Evolutionary conservation across 1,140 invertebrate genomes (phyloP), one percentile per base, ranked within the genome.

Genomic region (Papilio glaucus): DNA sequence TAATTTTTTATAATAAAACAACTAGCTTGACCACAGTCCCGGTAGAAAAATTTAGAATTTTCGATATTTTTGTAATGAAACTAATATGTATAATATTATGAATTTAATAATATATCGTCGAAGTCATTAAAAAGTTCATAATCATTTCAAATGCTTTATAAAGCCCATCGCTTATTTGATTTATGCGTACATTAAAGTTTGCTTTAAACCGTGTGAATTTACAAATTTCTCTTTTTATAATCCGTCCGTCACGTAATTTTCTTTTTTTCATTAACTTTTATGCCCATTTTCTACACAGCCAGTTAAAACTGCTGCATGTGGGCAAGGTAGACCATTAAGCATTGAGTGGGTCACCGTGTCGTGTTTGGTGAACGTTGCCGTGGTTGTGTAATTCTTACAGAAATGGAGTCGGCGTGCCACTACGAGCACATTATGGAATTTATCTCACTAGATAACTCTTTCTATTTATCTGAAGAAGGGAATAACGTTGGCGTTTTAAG

Each of bases 311-410:
- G 21, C 21, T 57, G 21, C 49, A 57, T 24, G 21, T 13, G 49
- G 49, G 49, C 49, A 57, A 57, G 29, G 29, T 33, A 57, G 13
- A 41, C 72, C 79, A 77, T 84, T 84, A 81, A 78, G 41, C 53
- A 33, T 71, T 65, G 63, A 79, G 71, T 82, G 61, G 81, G 82
- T 82, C 74, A 81, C 72, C 77, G 70, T 72, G 76, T 74, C 78
- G 72, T 77, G 71, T 77, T 76, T 76, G 72, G 73, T 42, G 75
- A 68, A 33, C 45, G 74, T 80, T 78, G 73, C 73, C 67, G 26
- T 53, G 29, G 72, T 80, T 78, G 77, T 77, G 75, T 77, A 79
- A 79, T 57, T 68, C 65, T 15, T 37, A 73, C 74, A 60, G 72
- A 67, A 33, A 68, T 72, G 61, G 67, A 72, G 61, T 67, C 61